Conservation (phyloP, 92 coral and sea anemone species). For the Muricea muricata region DNA sequence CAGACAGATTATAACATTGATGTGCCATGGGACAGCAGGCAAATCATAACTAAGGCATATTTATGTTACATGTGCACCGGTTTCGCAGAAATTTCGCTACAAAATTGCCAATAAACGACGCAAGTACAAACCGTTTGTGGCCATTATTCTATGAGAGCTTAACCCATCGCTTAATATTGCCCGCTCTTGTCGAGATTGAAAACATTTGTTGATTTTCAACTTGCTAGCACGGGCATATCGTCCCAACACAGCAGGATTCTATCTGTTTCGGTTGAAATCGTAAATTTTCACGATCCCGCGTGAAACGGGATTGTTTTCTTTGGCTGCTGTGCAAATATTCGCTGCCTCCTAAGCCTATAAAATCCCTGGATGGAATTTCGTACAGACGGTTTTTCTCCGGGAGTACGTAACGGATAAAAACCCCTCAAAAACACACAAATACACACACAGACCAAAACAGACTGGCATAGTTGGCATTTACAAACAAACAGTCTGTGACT, state of each 20-base stretch:
- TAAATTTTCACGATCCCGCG: conserved; percentile 1
- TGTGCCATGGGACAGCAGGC: not conserved
- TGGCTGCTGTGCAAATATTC: conserved; percentile 15
- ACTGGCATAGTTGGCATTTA: not conserved
- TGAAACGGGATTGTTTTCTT: conserved; percentile 41
- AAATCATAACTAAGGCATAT: not conserved
- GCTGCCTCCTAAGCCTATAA: not conserved
- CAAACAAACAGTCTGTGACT: not conserved
- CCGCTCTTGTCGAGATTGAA: not conserved
- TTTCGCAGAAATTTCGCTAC: not conserved
- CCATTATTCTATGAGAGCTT: conserved; percentile 12
- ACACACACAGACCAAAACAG: not conserved
- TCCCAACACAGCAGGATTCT: conserved; percentile 14
- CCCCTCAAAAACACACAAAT: not conserved
- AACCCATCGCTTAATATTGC: conserved; percentile 18
- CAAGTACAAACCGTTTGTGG: conserved; percentile 30
- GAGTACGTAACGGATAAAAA: not conserved
- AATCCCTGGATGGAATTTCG: not conserved
- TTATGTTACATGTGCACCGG: not conserved
- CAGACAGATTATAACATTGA: not conserved
- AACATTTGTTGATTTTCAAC: conserved; percentile 25
- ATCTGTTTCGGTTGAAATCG: not conserved
- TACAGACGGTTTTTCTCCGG: not conserved
- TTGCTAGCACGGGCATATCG: not conserved
- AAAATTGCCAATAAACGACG: not conserved